A percentile compares a stretch with the other conserved stretches of the same genome.
Evolutionary conservation across 2,113 vertebrate genomes (phyloP).

Genomic region (Nymphicus hollandicus): DNA sequence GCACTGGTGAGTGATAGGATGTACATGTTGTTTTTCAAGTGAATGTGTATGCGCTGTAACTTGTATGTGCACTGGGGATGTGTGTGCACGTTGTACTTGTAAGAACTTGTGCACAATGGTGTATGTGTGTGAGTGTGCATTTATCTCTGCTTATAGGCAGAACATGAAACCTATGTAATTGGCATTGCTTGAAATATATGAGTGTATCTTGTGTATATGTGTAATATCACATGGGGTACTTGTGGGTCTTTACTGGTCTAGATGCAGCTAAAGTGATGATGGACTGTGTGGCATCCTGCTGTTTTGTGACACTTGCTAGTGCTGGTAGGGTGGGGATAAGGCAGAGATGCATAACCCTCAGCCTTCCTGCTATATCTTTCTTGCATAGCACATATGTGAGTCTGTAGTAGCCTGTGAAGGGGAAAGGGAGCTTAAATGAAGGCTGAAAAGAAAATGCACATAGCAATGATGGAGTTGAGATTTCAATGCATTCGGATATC

Average conservation of each 20-base stretch:
- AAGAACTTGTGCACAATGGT: neutral
- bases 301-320: neutral
- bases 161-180: fast-evolving
- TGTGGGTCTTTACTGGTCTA: neutral
- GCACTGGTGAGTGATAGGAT: neutral
- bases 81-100: fast-evolving
- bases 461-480: slow-evolving; percentile 48
- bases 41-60: neutral
- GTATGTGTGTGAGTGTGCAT: fast-evolving
- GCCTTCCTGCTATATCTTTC: neutral
- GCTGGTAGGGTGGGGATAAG: neutral
- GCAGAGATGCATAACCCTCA: neutral
- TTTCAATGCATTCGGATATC: slow-evolving; percentile 66
- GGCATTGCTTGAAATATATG: neutral
- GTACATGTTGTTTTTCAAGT: neutral
- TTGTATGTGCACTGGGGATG: neutral
- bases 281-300: neutral
- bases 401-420: neutral
- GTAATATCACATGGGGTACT: neutral
- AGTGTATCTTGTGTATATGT: fast-evolving
- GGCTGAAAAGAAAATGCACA: slow-evolving; percentile 6
- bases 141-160: neutral
- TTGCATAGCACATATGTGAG: neutral
- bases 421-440: neutral
- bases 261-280: neutral